These are phyloP conservation scores for Bembecia ichneumoniformis DNA, from an alignment of 2,888 invertebrate species.

Conservation along the genomic window DNA sequence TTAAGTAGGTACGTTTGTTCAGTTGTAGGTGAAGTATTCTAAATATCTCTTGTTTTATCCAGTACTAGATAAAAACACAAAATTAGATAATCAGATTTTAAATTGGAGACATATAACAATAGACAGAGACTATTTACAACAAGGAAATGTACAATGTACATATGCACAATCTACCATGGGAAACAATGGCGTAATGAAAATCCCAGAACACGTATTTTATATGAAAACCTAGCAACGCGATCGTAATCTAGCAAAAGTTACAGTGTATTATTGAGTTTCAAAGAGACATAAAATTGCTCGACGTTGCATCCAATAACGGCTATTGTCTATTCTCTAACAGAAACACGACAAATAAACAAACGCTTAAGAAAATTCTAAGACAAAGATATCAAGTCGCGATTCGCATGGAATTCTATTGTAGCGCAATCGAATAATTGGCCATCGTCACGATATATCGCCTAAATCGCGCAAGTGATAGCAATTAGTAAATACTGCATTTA, in stretches of 20 bases:
- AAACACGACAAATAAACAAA: not conserved
- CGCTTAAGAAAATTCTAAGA: constrained; percentile 4
- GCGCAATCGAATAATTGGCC: constrained; percentile 19
- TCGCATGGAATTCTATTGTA: constrained; percentile 6
- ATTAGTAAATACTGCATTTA: constrained; percentile 17
- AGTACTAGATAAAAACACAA: no score
- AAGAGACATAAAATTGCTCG: not conserved
- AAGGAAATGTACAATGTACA: constrained; percentile 6
- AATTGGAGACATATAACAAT: not conserved
- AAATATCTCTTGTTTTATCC: no score
- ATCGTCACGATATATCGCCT: constrained; percentile 20
- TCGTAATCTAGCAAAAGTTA: not conserved
- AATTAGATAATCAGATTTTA: no score
- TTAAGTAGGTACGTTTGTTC: no score
- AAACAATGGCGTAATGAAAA: constrained; percentile 13
- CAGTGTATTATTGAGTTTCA: not conserved
- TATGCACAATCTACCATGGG: constrained; percentile 6
- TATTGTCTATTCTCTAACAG: not conserved
- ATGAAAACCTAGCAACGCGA: not conserved
- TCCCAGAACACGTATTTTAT: constrained; percentile 7
- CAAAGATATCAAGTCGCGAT: constrained; percentile 11
- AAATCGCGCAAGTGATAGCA: constrained; percentile 19
- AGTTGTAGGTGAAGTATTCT: no score
- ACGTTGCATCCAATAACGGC: not conserved
- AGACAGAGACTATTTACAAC: not conserved